Evolutionary conservation across 2,113 vertebrate genomes (phyloP).

Genomic region (Gymnorhina tibicen): DNA sequence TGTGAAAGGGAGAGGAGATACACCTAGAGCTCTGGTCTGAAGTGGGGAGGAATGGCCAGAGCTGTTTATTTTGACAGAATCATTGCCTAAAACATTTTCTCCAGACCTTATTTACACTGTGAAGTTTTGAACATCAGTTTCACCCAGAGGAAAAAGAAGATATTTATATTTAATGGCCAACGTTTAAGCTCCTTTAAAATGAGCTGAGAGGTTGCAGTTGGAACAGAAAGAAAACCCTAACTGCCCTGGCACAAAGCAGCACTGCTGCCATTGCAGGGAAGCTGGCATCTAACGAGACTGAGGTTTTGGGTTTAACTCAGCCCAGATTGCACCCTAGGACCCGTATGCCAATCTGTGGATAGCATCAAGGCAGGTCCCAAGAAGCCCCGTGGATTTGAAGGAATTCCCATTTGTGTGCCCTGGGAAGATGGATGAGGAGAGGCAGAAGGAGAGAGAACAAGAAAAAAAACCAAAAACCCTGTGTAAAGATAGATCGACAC

Average conservation of each 20-base stretch:
- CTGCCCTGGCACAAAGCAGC: background rate
- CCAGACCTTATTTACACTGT: constrained; percentile 32
- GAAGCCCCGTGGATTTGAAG: background rate
- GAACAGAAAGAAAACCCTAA: background rate
- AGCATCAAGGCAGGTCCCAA: background rate
- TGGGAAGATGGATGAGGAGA: background rate
- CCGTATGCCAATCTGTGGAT: accelerated
- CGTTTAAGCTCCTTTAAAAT: constrained; percentile 51
- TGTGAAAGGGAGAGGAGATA: background rate
- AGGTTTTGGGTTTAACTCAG: background rate
- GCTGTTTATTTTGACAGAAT: background rate
- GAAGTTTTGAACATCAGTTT: constrained; percentile 35
- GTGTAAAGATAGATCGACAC: constrained; percentile 52
- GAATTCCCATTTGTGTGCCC: background rate
- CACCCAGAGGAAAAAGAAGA: constrained; percentile 39
- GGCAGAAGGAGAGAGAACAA: background rate
- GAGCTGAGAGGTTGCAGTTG: constrained; percentile 10
- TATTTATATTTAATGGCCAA: constrained; percentile 56
- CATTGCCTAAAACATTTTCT: constrained; percentile 12
- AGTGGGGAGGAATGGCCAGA: background rate
- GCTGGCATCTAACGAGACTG: background rate
- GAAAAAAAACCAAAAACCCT: background rate
- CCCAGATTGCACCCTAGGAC: background rate
- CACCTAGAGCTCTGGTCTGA: background rate
- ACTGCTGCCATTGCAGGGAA: background rate